Evolutionary conservation across 2,888 invertebrate genomes (phyloP), one percentile per base, ranked within the genome.

Genomic region (Philereme vetulata): DNA sequence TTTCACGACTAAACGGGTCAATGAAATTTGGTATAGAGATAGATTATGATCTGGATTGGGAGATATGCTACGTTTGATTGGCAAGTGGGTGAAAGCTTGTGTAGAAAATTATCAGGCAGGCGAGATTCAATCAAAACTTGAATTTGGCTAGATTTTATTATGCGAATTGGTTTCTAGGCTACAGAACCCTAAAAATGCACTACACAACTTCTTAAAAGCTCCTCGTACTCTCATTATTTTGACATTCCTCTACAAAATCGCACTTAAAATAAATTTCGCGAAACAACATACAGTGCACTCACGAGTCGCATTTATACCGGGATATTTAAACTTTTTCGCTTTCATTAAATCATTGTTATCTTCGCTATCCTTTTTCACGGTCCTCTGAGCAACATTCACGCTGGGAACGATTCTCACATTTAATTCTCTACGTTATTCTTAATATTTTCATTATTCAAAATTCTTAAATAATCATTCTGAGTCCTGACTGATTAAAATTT

Each of bases 321-420:
- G 71, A 70, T 75, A 74, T 71, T 72, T 77, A 72, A 80, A 79
- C 74, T 79, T 80, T 80, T 80, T 78, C 74, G 66, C 76, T 76
- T 80, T 81, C 84, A 82, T 84, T 85, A 85, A 84, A 85, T 84
- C 85, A 84, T 80, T 80, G 82, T 84, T 84, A 83, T 82, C 82
- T 80, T 73, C 67, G 74, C 72, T 78, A 75, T 78, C 72, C 72
- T 76, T 77, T 76, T 77, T 64, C 60, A 48, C 61, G 54, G 54
- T 76, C 67, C 71, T 66, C 60, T 56, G 57, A 75, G 65, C 73
- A 71, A 68, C 57, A 58, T 58, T 51, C 51, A 66, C 51, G 46
- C 50, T 43, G 54, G 66, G 58, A 71, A 74, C 71, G 77, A 72
- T 72, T 69, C 63, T 64, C 60, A 65, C 59, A 62, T 62, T 71